Percentiles rank a stretch among this genome's conserved stretches.
Evolutionary conservation across 2,888 invertebrate genomes (phyloP).

Genomic region (Pandemis cinnamomeana): DNA sequence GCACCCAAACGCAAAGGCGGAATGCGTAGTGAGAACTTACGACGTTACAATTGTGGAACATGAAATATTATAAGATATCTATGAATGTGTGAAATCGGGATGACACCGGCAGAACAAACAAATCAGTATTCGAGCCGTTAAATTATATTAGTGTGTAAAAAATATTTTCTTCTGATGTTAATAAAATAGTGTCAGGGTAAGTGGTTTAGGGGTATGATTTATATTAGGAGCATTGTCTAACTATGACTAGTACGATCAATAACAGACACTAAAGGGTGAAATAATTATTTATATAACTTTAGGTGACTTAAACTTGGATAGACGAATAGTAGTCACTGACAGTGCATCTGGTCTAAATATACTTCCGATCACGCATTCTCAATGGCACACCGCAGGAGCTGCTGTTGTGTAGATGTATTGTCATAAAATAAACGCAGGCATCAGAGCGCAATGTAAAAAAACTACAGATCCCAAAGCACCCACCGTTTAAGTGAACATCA

Average conservation of each 20-base stretch:
- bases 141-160: constrained; percentile 24
- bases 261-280: not conserved
- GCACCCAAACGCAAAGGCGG: not conserved
- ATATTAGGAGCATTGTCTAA: not conserved
- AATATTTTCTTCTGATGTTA: constrained; percentile 30
- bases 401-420: too few relatives aligned
- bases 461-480: not conserved
- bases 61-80: constrained; percentile 71
- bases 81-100: constrained; percentile 77
- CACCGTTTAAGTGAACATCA: constrained; percentile 14
- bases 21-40: constrained; percentile 1
- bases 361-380: too few relatives aligned
- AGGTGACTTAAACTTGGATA: not conserved
- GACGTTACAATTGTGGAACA: constrained; percentile 34
- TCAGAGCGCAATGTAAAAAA: not conserved
- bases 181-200: constrained; percentile 13
- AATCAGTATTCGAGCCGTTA: constrained; percentile 46
- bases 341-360: not conserved
- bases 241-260: not conserved
- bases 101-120: constrained; percentile 67
- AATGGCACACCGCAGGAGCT: too few relatives aligned
- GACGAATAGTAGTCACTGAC: not conserved
- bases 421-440: not conserved
- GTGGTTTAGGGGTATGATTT: constrained; percentile 1
- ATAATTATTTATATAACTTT: not conserved